Base-by-base conservation (phyloP, 2,888 invertebrate genomes). In the Deilephila porcellus region DNA sequence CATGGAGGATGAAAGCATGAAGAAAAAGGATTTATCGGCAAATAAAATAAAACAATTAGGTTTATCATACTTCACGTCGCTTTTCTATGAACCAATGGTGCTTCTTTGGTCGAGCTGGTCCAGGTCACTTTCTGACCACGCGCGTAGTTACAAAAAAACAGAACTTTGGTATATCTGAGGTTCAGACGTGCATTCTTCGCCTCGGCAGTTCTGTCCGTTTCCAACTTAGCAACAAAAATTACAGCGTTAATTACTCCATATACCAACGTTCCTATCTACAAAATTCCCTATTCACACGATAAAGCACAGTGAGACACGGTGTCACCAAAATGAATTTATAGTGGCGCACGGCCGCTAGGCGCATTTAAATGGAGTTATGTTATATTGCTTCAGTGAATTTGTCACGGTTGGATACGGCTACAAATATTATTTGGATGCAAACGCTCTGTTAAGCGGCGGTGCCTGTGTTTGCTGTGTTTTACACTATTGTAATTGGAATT, bases 271-370 rank as follows among this genome's bases (percentile, higher is more conserved):
- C 20, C 20, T 17, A 17, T 67, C 67, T 67, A 45, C 67, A 52
- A 64, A 52, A 17, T 25, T 52, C 25, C 17, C 60, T 56, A 67
- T 25, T 67, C 67, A 52, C 8, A n/a, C 64, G 45, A 64, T 67
- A 67, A 67, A 67, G 52, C 52, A 67, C 14, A 34, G 20, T 37
- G 60, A 75, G 75, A 37, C 73, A 74, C 74, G 72, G 74, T 79
- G 82, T 81, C 82, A 83, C 79, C 77, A 79, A 79, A 82, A 83
- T 83, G 74, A 82, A 83, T 82, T 79, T 80, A 82, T 83, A 79
- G 77, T 78, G 29, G 77, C 76, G 77, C 75, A 78, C 81, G 81
- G 59, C 59, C 70, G 29, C n/a, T 71, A 32, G 32, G 29, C 20
- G 32, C 45, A 17, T 59, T 71, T 32, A 59, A 56, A 56, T 59